phyloP scores from a whole-genome alignment of 2,797 vertebrate genomes.

The Melanotaenia boesemani region DNA sequence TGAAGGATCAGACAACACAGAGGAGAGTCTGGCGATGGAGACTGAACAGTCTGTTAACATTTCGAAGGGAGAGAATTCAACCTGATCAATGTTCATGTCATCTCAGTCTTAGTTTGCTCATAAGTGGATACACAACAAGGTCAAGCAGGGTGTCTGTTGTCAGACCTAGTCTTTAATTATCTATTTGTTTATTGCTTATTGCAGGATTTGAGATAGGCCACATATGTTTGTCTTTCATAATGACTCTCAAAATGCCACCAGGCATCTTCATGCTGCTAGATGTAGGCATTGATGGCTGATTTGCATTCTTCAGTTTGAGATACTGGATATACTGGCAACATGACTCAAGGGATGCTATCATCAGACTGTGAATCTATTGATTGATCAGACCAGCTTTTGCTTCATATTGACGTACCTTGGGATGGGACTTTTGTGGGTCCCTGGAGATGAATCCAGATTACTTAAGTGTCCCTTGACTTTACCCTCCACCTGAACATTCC shows the following conservation, averaged over 20 bases:
- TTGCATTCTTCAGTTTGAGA: conserved; percentile 2
- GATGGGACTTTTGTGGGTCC: background rate
- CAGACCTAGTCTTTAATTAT: conserved; percentile 56
- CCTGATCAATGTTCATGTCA: conserved; percentile 84
- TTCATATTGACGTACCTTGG: background rate
- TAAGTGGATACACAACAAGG: conserved; percentile 34
- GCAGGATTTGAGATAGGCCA: conserved; percentile 7
- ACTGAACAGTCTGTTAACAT: conserved; percentile 73
- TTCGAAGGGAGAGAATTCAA: conserved; percentile 38
- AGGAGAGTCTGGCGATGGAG: conserved; percentile 72
- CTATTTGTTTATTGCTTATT: conserved; percentile 65
- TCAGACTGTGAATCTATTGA: background rate
- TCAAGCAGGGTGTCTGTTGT: conserved; percentile 35
- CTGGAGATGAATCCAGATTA: background rate
- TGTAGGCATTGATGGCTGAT: conserved; percentile 2
- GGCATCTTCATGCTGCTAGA: conserved; percentile 5
- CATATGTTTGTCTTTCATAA: conserved; percentile 39
- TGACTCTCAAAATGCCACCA: conserved; percentile 44
- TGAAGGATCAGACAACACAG: conserved; percentile 75
- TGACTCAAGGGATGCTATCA: background rate
- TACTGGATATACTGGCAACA: background rate
- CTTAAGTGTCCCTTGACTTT: no score
- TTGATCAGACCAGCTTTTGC: background rate
- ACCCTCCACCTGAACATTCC: no score
- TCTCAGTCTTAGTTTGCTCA: conserved; percentile 73